These are phyloP conservation scores for Collichthys lucidus DNA, from an alignment of 2,113 vertebrate genomes.

Conservation along the genomic window DNA sequence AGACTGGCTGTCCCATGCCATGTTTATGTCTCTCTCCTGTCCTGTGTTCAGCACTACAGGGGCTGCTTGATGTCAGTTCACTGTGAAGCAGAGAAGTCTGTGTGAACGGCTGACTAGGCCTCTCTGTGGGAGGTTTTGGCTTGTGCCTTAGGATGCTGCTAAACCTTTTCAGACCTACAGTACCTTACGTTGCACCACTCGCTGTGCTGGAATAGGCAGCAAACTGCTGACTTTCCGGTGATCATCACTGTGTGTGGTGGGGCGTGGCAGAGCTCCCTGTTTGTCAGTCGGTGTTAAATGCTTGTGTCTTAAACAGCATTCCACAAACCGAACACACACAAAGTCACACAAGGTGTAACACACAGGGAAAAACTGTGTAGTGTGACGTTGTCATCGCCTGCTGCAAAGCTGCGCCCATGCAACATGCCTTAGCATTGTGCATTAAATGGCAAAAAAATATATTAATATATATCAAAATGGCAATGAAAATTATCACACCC, in stretches of 20 bases:
- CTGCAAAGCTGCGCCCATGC: background rate
- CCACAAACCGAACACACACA: background rate
- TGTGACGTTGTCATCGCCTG: background rate
- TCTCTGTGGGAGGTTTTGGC: constrained; percentile 53
- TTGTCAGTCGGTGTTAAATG: constrained; percentile 16
- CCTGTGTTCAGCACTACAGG: constrained; percentile 49
- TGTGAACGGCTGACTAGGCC: constrained; percentile 57
- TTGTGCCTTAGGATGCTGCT: constrained; percentile 55
- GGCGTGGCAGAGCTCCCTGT: background rate
- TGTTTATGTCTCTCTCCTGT: constrained; percentile 51
- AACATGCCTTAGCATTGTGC: background rate
- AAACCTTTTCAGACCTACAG: constrained; percentile 63
- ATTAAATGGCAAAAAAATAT: background rate
- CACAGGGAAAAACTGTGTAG: background rate
- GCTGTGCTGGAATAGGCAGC: constrained; percentile 30
- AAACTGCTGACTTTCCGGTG: constrained; percentile 28
- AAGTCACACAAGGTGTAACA: background rate
- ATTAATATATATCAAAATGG: too few species aligned
- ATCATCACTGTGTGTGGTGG: constrained; percentile 2
- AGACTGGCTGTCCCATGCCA: constrained; percentile 50
- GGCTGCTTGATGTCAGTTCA: constrained; percentile 61
- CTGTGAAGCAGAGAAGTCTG: constrained; percentile 35
- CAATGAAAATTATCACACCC: background rate
- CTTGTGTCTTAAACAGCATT: background rate
- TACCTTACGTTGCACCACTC: background rate